Percentiles rank a stretch among this genome's conserved stretches.
Conservation (phyloP, 2,888 invertebrate species). For the Diarsia brunnea region DNA sequence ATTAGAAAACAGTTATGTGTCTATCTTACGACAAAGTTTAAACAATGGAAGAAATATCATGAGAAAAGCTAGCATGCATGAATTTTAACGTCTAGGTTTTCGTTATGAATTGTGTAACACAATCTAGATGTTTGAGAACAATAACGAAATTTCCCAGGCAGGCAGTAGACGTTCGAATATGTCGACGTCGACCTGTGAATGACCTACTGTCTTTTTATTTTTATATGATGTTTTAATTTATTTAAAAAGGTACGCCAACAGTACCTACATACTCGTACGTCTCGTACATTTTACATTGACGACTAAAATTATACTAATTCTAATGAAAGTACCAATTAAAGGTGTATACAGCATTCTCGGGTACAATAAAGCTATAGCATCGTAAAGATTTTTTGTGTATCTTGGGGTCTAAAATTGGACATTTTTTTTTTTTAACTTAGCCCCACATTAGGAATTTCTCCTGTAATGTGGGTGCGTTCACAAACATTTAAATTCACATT, state of each 20-base stretch:
- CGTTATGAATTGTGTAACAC: constrained; percentile 17
- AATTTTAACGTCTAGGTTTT: constrained; percentile 12
- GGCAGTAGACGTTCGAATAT: not conserved
- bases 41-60: constrained; percentile 34
- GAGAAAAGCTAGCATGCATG: constrained; percentile 15
- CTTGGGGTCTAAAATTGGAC: too few species aligned
- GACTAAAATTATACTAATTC: too few species aligned
- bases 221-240: not conserved
- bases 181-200: not conserved
- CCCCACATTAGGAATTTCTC: too few species aligned
- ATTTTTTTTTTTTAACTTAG: too few species aligned
- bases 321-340: too few species aligned
- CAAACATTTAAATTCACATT: too few species aligned
- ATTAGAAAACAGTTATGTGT: not conserved
- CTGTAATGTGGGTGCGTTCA: too few species aligned
- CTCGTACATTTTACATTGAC: too few species aligned
- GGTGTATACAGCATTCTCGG: too few species aligned
- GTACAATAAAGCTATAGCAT: too few species aligned
- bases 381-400: not conserved
- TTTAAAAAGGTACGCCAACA: too few species aligned
- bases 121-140: constrained; percentile 29
- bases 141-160: constrained; percentile 21
- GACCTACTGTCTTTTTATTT: not conserved
- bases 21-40: not conserved
- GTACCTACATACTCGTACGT: too few species aligned